These are phyloP conservation scores for Damaliscus lunatus DNA, from an alignment of 2,113 vertebrate genomes.

Conservation along the genomic window DNA sequence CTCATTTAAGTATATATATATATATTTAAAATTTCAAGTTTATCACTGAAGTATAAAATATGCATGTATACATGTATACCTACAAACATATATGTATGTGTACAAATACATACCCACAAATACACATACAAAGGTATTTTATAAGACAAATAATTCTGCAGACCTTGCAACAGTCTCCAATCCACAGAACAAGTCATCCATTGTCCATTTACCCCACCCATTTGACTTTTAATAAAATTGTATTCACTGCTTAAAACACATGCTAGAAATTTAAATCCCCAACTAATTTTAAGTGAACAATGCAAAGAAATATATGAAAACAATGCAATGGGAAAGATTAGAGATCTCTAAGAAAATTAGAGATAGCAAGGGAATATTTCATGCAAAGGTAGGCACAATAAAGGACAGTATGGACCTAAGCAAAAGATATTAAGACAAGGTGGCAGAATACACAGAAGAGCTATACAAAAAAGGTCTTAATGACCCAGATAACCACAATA, in stretches of 20 bases:
- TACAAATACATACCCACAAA: background rate
- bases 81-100: background rate
- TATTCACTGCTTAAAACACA: background rate
- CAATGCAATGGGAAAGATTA: background rate
- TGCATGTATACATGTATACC: background rate
- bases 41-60: background rate
- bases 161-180: background rate
- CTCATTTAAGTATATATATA: background rate
- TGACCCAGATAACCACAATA: background rate
- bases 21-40: background rate
- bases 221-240: background rate
- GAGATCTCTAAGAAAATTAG: background rate
- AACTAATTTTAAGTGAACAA: background rate
- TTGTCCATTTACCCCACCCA: background rate
- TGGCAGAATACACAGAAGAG: background rate
- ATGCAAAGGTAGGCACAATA: background rate
- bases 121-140: background rate
- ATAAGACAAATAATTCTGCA: background rate
- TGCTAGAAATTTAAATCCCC: background rate
- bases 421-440: background rate
- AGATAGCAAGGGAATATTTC: background rate
- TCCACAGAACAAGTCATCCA: background rate
- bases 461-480: background rate
- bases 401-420: background rate
- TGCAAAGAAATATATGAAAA: background rate